phyloP scores from a whole-genome alignment of 2,888 invertebrate species.

The Pyralis farinalis region DNA sequence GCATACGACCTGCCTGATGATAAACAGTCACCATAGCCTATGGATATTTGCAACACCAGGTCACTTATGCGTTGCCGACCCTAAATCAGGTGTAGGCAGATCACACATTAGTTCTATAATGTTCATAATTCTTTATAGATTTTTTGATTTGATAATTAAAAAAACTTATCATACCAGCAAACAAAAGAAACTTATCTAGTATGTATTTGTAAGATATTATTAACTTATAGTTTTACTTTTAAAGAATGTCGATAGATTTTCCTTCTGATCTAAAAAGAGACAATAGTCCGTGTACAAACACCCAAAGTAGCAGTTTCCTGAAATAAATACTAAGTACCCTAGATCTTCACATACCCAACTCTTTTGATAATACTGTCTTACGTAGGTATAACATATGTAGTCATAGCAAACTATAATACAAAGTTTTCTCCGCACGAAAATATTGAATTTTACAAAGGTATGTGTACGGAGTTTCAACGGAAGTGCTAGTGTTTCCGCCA shows the following conservation, averaged over 20 bases:
- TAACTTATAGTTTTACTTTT: neutral
- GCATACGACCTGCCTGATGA: no score
- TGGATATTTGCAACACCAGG: no score
- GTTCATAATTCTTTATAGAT: no score
- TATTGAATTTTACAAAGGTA: conserved; percentile 20
- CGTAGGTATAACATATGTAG: conserved; percentile 6
- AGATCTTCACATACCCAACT: conserved; percentile 12
- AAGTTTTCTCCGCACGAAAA: conserved; percentile 16
- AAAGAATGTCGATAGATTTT: conserved; percentile 1
- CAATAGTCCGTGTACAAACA: conserved; percentile 7
- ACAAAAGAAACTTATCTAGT: no score
- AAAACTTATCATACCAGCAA: no score
- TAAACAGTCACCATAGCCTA: no score
- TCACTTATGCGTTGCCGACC: no score
- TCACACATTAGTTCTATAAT: no score
- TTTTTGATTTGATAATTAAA: no score
- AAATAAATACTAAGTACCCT: conserved; percentile 14
- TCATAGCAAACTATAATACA: neutral
- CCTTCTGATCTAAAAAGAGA: conserved; percentile 8
- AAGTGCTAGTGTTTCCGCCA: conserved; percentile 52
- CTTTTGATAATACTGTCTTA: conserved; percentile 8
- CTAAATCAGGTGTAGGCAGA: no score
- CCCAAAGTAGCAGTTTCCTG: conserved; percentile 14
- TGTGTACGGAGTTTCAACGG: conserved; percentile 36
- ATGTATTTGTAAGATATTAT: no score